A percentile compares a stretch with the other conserved stretches of the same genome.
Conservation (phyloP, 1,140 invertebrate species). For the Arctopsyche grandis region DNA sequence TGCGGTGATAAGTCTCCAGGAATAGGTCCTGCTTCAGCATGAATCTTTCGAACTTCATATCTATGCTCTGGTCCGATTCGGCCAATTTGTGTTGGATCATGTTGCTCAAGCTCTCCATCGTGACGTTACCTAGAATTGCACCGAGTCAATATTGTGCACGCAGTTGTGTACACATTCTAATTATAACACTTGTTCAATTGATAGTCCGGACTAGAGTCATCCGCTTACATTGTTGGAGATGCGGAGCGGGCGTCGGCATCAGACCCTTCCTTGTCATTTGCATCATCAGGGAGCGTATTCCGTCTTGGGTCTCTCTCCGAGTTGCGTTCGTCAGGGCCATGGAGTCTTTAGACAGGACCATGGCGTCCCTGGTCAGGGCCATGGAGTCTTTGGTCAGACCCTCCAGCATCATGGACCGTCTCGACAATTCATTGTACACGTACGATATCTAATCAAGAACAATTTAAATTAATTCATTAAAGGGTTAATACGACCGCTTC, state of each 20-base stretch:
- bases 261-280: slow-evolving; percentile 59
- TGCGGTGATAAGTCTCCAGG: slow-evolving; percentile 67
- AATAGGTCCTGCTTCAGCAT: slow-evolving; percentile 69
- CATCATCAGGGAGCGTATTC: slow-evolving; percentile 62
- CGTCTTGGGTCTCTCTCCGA: slow-evolving; percentile 67
- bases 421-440: slow-evolving; percentile 69
- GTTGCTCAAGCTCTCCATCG: slow-evolving; percentile 44
- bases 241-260: slow-evolving; percentile 53
- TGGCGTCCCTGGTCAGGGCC: too few species aligned
- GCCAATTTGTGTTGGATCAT: slow-evolving; percentile 54
- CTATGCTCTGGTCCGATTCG: slow-evolving; percentile 58
- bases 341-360: slow-evolving; percentile 63
- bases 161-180: background rate
- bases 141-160: background rate
- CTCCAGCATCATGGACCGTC: slow-evolving; percentile 63
- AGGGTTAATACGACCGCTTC: too few species aligned
- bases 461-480: background rate
- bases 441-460: slow-evolving; percentile 63
- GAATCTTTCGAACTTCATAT: slow-evolving; percentile 66
- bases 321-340: slow-evolving; percentile 66
- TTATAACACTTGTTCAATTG: background rate
- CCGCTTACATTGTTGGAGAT: background rate
- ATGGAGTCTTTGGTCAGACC: slow-evolving; percentile 64
- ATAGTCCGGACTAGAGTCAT: background rate
- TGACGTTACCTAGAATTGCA: slow-evolving; percentile 22